Base-by-base conservation (phyloP, 2,113 vertebrate species). In the Riparia riparia region DNA sequence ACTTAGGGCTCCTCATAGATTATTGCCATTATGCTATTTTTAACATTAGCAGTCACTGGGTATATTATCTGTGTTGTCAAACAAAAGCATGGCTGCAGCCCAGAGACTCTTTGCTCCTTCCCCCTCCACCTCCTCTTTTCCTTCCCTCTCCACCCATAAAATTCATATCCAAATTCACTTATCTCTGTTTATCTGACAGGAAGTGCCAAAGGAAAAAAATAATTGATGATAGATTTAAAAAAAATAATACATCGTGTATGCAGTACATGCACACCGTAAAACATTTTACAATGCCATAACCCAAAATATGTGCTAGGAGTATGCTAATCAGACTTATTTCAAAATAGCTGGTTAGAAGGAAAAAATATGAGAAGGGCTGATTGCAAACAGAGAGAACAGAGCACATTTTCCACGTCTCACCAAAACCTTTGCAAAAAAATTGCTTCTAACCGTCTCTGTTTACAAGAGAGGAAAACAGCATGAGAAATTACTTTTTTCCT, bases 61-160 rank as follows among this genome's bases (percentile, higher is more conserved):
- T 56, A 60, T 78, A 24, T 64, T 64, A 79, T 93, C 74, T 69
- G 2, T 49, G 42, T 88, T 90, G 93, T 93, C 50, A 90, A 92
- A 93, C 63, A 95, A 96, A 97, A 86, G 70, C 42, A 51, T 92
- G 92, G 88, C 82, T 92, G 41, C 64, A 72, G 74, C 86, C 82
- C 90, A 96, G 71, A 86, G 29, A 25, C 58, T 88, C 80, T 94
- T 80, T 68, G 51, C 73, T 96, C 70, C 78, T 95, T 89, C 42
- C 50, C 53, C 61, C 71, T 90, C 93, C 91, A 76, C 82, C 91
- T 94, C 90, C 87, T 77, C 79, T 90, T 93, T 96, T 94, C 81
- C 90, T 97, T 93, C 87, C 84, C 84, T 91, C 77, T 93, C 90
- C 95, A 87, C 86, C 92, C 92, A 68, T 78, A 74, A 70, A 86